Percentiles rank a stretch among this genome's conserved stretches.
Conservation (phyloP, 2,113 vertebrate species). For the Thalassarche chlororhynchos region DNA sequence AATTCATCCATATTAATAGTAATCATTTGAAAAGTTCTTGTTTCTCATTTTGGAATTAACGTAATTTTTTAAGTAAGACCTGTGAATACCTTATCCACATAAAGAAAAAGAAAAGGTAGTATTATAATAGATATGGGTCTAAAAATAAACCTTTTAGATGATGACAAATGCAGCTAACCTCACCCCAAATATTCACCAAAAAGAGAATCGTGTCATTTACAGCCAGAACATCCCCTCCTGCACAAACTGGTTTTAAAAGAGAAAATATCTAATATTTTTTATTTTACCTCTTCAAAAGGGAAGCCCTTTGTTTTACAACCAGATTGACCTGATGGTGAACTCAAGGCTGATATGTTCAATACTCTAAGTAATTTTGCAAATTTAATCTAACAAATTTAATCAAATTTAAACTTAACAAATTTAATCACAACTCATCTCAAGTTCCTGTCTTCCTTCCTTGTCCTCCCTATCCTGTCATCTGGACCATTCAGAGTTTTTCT, state of each 20-base stretch:
- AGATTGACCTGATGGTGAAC: background rate
- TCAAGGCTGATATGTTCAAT: background rate
- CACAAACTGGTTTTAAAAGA: background rate
- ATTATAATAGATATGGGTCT: background rate
- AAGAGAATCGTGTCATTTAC: background rate
- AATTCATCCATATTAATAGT: background rate
- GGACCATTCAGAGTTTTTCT: background rate
- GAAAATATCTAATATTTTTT: background rate
- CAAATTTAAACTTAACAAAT: background rate
- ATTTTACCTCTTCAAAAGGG: background rate
- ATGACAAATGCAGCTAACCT: background rate
- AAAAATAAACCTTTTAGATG: background rate
- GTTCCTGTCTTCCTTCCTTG: background rate
- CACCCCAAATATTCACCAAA: background rate
- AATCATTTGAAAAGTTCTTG: background rate
- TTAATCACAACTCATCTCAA: background rate
- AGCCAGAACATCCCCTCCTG: background rate
- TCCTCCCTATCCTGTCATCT: background rate
- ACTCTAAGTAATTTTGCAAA: background rate
- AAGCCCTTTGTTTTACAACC: background rate
- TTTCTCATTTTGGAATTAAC: background rate
- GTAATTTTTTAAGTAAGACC: background rate
- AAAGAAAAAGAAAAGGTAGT: background rate
- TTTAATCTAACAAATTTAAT: slow-evolving; percentile 24
- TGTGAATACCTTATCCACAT: background rate